Percentiles rank a stretch among this genome's conserved stretches.
Conservation (phyloP, 1,140 invertebrate genomes). For the Orchesella cincta region DNA sequence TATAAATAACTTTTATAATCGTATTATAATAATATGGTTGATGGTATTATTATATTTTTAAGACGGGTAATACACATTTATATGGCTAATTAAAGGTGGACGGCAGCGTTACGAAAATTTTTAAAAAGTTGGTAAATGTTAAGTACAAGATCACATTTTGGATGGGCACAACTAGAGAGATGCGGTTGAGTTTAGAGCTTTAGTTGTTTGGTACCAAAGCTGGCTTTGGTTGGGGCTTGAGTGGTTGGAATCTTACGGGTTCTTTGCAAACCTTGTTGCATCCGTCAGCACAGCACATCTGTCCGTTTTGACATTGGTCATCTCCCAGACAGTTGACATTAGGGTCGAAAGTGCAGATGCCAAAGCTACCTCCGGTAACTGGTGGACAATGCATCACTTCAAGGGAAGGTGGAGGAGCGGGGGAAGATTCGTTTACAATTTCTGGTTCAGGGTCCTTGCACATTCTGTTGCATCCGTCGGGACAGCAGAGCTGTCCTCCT, state of each 20-base stretch:
- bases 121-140: background rate
- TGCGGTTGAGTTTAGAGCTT: no score
- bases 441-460: background rate
- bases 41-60: no score
- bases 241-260: constrained; percentile 13
- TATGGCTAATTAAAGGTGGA: no score
- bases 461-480: constrained; percentile 19
- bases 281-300: constrained; percentile 12
- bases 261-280: constrained; percentile 31
- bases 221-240: background rate
- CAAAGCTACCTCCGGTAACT: background rate
- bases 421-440: background rate
- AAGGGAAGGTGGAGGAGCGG: background rate
- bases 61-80: no score
- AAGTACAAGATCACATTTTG: no score
- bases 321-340: constrained; percentile 1
- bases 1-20: no score
- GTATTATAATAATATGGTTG: no score
- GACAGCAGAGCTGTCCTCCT: constrained; percentile 21
- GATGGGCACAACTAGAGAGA: no score
- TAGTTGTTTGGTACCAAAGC: background rate
- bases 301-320: constrained; percentile 10
- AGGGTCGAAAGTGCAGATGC: constrained; percentile 2
- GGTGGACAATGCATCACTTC: constrained; percentile 1
- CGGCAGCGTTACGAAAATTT: background rate